A percentile compares a stretch with the other conserved stretches of the same genome.
These are phyloP conservation scores for Anabas testudineus DNA, from an alignment of 2,797 vertebrate genomes.

Conservation along the genomic window DNA sequence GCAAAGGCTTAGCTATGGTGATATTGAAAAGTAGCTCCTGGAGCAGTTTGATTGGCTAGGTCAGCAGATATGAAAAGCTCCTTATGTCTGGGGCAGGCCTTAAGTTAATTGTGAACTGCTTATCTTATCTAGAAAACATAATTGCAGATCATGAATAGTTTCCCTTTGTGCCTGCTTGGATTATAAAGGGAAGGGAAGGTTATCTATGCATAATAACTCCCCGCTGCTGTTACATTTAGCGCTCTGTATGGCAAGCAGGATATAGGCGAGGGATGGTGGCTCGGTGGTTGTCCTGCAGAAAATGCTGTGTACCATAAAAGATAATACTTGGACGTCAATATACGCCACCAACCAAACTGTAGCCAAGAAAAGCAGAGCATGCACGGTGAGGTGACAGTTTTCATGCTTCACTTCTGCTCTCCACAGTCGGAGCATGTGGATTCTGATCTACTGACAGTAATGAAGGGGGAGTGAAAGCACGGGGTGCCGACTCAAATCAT, in stretches of 20 bases:
- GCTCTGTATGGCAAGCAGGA: constrained; percentile 21
- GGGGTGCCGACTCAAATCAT: constrained; percentile 42
- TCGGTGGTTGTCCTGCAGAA: constrained; percentile 52
- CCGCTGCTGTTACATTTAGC: constrained; percentile 54
- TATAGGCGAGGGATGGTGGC: constrained; percentile 27
- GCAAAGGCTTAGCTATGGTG: constrained; percentile 51
- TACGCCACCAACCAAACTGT: constrained; percentile 20
- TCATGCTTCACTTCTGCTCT: constrained; percentile 54
- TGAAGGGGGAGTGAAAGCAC: constrained; percentile 23
- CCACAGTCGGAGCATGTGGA: constrained; percentile 36
- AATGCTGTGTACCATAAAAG: constrained; percentile 37
- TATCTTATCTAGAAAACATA: constrained; percentile 83
- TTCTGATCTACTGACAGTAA: constrained; percentile 38
- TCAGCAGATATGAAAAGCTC: constrained; percentile 81
- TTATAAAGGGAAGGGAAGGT: constrained; percentile 73
- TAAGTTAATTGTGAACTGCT: constrained; percentile 81
- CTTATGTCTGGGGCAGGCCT: constrained; percentile 67
- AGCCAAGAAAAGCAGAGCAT: constrained; percentile 35
- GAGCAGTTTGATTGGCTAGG: constrained; percentile 76
- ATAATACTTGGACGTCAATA: constrained; percentile 65
- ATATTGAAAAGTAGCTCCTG: constrained; percentile 66
- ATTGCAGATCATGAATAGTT: constrained; percentile 80
- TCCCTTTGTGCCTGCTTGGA: constrained; percentile 68
- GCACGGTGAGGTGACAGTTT: constrained; percentile 54
- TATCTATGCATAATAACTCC: constrained; percentile 71